Evolutionary conservation across 1,140 invertebrate genomes (phyloP), one percentile per base, ranked within the genome.

Genomic region (Polypedilum pembai): DNA sequence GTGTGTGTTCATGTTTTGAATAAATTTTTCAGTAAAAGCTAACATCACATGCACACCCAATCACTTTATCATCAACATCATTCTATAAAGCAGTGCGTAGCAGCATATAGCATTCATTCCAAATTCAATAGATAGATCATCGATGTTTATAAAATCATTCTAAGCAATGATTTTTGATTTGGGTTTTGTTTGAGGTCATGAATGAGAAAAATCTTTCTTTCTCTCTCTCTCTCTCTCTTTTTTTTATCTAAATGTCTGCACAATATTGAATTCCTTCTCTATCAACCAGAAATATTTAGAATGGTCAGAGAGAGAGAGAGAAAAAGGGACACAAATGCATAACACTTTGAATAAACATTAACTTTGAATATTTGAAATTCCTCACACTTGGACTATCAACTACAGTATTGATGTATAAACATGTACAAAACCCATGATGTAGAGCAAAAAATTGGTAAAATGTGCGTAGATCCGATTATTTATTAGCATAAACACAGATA

Each of bases 341-440:
- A 56, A 56, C 45, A 56, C 45, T 56, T 56, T 56, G 45, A 56
- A 56, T 56, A 56, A 56, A 56, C 45, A 56, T 56, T 56, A 56
- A 56, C 12, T 56, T n/a, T 56, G 45, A 56, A 56, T 56, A 56
- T 56, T 56, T 56, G 45, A 56, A 56, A 56, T 56, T 56, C 45
- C 45, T 56, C 45, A 56, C 45, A 56, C 45, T 15, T 12, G n/a
- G 2, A 12, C 2, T 12, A 15, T 45, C 2, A 8, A 1, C 24
- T 5, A 33, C 2, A 33, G 24, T 33, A 3, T 3, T 33, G 2
- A 33, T 3, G 45, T 56, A 56, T 4, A 56, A 56, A 56, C 45
- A 33, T 33, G 24, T 33, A 33, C n/a, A 45, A 45, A 45, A 12
- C 8, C 41, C 8, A 45, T 12, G n/a, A 56, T 56, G 12, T n/a